Evolutionary conservation across 2,888 invertebrate genomes (phyloP).

Genomic region (Drosophila paramelanica): DNA sequence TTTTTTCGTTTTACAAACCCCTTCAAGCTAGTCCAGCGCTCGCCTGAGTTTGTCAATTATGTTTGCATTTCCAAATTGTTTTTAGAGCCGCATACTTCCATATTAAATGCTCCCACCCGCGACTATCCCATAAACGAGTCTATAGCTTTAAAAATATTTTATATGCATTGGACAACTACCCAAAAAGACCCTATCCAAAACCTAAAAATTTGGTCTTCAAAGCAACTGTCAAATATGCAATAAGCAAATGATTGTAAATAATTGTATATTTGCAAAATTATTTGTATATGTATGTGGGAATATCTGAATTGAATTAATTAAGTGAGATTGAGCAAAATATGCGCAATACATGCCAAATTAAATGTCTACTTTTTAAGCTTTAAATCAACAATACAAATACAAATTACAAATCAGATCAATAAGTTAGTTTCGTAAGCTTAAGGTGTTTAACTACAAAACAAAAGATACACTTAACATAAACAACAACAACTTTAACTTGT

Average conservation of each 20-base stretch:
- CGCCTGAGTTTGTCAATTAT: constrained; percentile 19
- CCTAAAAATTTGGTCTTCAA: constrained; percentile 29
- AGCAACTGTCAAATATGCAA: constrained; percentile 29
- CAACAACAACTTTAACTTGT: constrained; percentile 40
- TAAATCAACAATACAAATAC: constrained; percentile 61
- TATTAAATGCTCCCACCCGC: constrained; percentile 28
- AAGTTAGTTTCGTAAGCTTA: constrained; percentile 64
- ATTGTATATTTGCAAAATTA: constrained; percentile 51
- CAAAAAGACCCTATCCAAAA: constrained; percentile 9
- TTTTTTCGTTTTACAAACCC: constrained; percentile 19
- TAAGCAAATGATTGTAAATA: constrained; percentile 46
- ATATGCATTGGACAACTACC: constrained; percentile 30
- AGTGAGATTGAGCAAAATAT: constrained; percentile 57
- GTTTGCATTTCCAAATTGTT: constrained; percentile 35
- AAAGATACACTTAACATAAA: constrained; percentile 25
- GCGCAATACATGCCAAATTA: constrained; percentile 80
- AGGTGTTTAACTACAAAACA: constrained; percentile 52
- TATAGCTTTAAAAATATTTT: constrained; percentile 37
- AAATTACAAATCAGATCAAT: constrained; percentile 61
- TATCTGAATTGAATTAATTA: constrained; percentile 55
- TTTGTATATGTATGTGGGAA: constrained; percentile 46
- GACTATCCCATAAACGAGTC: constrained; percentile 27
- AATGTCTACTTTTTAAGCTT: constrained; percentile 72
- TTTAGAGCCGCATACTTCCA: constrained; percentile 20
- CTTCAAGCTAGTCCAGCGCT: constrained; percentile 24